Conservation (phyloP, 1,140 invertebrate species). For the Polypedilum vanderplanki region DNA sequence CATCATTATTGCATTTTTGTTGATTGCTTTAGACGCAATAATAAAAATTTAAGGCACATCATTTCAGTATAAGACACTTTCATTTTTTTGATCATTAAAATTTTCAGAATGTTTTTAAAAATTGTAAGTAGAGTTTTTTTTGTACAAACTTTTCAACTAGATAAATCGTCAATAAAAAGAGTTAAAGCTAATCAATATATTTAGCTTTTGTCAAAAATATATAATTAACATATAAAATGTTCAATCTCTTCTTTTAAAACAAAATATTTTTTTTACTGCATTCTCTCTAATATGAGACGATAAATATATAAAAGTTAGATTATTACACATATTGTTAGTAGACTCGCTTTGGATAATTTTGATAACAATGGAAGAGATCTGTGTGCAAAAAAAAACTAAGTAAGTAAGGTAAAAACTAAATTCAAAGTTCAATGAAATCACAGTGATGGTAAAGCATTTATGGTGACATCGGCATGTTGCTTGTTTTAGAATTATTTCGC, state of each 20-base stretch:
- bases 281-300: background rate
- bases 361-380: constrained; percentile 8
- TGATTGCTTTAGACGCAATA: background rate
- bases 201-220: too few relatives aligned
- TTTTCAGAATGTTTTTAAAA: too few relatives aligned
- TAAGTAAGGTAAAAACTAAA: background rate
- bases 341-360: constrained; percentile 1
- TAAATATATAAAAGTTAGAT: background rate
- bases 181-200: too few relatives aligned
- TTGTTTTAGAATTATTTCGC: constrained; percentile 39
- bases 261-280: background rate
- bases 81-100: background rate
- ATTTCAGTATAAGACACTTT: constrained; percentile 3
- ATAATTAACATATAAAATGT: too few relatives aligned
- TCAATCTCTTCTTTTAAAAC: too few relatives aligned
- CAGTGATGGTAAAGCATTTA: background rate
- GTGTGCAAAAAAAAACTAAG: background rate
- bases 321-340: background rate
- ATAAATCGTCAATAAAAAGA: too few relatives aligned
- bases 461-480: background rate
- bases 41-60: background rate
- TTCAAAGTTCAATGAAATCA: background rate
- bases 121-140: too few relatives aligned
- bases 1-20: background rate
- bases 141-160: too few relatives aligned